phyloP scores from a whole-genome alignment of 2,888 invertebrate species.

The Diaprepes abbreviatus region DNA sequence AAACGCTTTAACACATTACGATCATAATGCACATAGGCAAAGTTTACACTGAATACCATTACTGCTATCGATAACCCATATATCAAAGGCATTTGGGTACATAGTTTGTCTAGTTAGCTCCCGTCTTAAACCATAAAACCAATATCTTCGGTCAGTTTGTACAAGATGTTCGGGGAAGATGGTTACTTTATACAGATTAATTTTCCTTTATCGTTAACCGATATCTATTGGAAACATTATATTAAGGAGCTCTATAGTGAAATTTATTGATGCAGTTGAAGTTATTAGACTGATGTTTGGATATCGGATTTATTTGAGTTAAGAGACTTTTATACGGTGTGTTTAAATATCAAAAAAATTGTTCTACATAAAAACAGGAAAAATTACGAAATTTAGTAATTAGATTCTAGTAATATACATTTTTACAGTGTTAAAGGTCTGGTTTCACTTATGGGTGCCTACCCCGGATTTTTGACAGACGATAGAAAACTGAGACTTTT shows the following conservation, averaged over 20 bases:
- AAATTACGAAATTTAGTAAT: no score
- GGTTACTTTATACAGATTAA: slow-evolving; percentile 45
- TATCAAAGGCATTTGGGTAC: slow-evolving; percentile 38
- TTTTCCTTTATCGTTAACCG: slow-evolving; percentile 44
- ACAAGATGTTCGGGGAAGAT: slow-evolving; percentile 36
- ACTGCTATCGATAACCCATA: slow-evolving; percentile 22
- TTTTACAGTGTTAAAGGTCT: no score
- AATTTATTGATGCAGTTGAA: slow-evolving; percentile 25
- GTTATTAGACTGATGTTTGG: neutral
- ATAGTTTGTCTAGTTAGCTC: slow-evolving; percentile 41
- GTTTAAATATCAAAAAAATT: no score
- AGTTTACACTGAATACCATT: slow-evolving; percentile 22
- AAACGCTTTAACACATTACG: neutral
- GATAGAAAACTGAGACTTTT: no score
- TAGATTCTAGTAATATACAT: no score
- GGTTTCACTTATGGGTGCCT: no score
- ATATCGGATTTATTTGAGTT: no score
- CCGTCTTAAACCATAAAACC: slow-evolving; percentile 44
- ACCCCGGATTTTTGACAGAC: no score
- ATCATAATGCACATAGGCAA: neutral
- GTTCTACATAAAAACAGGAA: no score
- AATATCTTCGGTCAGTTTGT: slow-evolving; percentile 46
- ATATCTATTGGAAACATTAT: slow-evolving; percentile 29
- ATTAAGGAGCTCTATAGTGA: slow-evolving; percentile 1
- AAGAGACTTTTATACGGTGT: no score